phyloP scores from a whole-genome alignment of 2,797 vertebrate species.

The Chelidonichthys spinosus region DNA sequence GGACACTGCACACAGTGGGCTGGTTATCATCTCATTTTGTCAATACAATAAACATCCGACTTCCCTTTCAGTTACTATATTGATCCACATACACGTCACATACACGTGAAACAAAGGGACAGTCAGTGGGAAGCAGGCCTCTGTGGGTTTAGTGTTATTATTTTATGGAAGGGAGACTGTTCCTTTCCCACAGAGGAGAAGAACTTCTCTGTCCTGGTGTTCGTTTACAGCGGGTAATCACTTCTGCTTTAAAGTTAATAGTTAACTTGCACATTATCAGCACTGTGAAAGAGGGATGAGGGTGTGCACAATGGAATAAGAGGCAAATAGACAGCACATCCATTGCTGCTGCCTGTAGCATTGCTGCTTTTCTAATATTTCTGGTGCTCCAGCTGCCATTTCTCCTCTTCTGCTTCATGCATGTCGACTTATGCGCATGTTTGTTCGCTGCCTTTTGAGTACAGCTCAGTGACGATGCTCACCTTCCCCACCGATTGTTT shows the following conservation, averaged over 20 bases:
- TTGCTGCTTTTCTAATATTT: conserved; percentile 1
- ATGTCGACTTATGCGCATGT: neutral
- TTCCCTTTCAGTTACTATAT: conserved; percentile 59
- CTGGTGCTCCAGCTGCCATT: neutral
- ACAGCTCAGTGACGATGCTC: conserved; percentile 51
- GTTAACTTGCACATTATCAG: conserved; percentile 61
- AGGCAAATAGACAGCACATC: neutral
- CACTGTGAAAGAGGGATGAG: neutral
- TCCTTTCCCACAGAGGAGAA: conserved; percentile 26
- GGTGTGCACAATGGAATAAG: conserved; percentile 15
- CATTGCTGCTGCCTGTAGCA: neutral
- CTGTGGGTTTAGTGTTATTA: neutral
- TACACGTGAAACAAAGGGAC: conserved; percentile 27
- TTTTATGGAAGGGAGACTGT: conserved; percentile 10
- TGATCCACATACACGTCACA: conserved; percentile 10
- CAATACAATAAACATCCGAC: conserved; percentile 33
- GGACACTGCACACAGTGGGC: neutral
- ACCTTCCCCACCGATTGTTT: conserved; percentile 93
- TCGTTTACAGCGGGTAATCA: conserved; percentile 26
- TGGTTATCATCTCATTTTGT: conserved; percentile 37
- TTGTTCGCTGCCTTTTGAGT: neutral
- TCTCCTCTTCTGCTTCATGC: neutral
- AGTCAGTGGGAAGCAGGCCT: neutral
- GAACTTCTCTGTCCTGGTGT: conserved; percentile 13
- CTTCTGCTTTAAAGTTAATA: conserved; percentile 64